Percentiles rank a stretch among this genome's conserved stretches.
Evolutionary conservation across 1,140 invertebrate species (phyloP).

Genomic region (Brachionus rubens): DNA sequence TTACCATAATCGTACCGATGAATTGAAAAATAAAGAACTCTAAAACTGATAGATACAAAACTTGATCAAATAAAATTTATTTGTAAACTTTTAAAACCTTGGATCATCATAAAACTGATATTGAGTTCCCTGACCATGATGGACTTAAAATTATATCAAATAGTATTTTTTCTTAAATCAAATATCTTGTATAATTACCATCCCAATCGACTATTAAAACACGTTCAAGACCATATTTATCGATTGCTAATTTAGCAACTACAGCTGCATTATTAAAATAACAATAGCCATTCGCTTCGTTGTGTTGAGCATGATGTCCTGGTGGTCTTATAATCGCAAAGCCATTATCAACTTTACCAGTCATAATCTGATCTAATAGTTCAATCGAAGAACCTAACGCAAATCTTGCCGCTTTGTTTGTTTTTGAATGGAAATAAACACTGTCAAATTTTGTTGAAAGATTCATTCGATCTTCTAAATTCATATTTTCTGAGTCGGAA

Average conservation of each 20-base stretch:
- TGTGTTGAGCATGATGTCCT: conserved; percentile 90
- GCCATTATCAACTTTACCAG: conserved; percentile 63
- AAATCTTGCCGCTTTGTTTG: conserved; percentile 64
- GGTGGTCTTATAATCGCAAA: conserved; percentile 68
- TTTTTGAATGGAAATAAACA: conserved; percentile 79
- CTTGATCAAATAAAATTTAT: too few species aligned
- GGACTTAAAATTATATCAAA: conserved; percentile 49
- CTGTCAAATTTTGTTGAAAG: conserved; percentile 75
- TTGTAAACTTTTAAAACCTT: too few species aligned
- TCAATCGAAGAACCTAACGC: conserved; percentile 77
- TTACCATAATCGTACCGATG: conserved; percentile 87
- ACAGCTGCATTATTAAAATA: conserved; percentile 95
- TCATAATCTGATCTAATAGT: conserved; percentile 71
- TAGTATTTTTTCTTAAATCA: too few species aligned
- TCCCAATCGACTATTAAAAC: conserved; percentile 96
- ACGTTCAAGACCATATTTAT: conserved; percentile 63
- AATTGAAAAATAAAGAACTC: conserved; percentile 93
- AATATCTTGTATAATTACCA: too few species aligned
- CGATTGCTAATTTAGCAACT: conserved; percentile 75
- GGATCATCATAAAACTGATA: conserved; percentile 88
- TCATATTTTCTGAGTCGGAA: conserved; percentile 64
- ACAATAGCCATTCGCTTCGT: conserved; percentile 85
- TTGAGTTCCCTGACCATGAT: conserved; percentile 73
- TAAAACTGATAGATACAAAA: too few species aligned
- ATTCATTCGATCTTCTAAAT: conserved; percentile 65